Evolutionary conservation across 2,888 invertebrate species (phyloP).

Genomic region (Drepana falcataria): DNA sequence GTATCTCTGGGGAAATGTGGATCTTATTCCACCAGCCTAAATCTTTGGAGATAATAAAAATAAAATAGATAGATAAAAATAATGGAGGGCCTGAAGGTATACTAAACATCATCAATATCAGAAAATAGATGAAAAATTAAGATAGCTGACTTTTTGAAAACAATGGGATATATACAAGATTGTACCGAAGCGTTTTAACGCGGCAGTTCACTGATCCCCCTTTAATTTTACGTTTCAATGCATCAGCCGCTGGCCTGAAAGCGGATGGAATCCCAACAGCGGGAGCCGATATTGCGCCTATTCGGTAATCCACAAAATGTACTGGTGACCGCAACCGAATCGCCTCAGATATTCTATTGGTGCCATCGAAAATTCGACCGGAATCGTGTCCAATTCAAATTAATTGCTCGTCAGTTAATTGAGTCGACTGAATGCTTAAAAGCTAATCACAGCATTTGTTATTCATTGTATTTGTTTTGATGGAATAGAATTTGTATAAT

Average conservation of each 20-base stretch:
- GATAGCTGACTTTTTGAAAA: not conserved
- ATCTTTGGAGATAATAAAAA: no score
- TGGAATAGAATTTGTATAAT: no score
- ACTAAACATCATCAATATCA: no score
- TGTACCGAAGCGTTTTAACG: constrained; percentile 17
- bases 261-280: constrained; percentile 22
- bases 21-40: no score
- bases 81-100: no score
- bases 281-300: constrained; percentile 35
- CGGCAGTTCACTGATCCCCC: constrained; percentile 23
- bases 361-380: constrained; percentile 14
- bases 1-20: no score
- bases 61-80: not conserved
- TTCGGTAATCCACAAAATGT: constrained; percentile 37
- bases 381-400: constrained; percentile 11
- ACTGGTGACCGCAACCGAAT: constrained; percentile 29
- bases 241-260: constrained; percentile 24
- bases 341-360: constrained; percentile 26
- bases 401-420: constrained; percentile 15
- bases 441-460: not conserved
- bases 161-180: not conserved
- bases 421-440: not conserved
- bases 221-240: constrained; percentile 40
- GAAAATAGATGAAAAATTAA: no score
- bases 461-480: not conserved